phyloP scores from a whole-genome alignment of 2,888 invertebrate genomes.

The Cantharis lateralis region DNA sequence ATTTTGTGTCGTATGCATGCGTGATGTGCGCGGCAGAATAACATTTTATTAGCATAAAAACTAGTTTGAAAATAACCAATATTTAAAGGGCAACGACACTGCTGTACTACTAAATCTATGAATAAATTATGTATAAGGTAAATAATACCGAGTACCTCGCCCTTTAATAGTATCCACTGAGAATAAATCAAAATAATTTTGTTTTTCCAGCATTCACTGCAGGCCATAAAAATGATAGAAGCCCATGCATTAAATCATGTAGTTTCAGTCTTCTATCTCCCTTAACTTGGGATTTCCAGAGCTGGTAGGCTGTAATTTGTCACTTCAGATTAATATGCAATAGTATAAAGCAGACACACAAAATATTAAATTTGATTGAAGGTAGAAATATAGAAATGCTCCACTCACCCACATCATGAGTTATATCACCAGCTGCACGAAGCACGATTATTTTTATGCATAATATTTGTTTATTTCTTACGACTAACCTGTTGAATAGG shows the following conservation, averaged over 20 bases:
- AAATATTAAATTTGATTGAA: background rate
- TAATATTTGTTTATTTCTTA: too few species aligned
- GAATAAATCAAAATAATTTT: too few species aligned
- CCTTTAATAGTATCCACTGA: background rate
- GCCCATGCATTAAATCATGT: background rate
- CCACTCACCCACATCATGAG: too few species aligned
- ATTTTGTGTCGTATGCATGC: background rate
- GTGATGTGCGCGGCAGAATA: background rate
- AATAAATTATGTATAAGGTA: background rate
- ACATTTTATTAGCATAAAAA: background rate
- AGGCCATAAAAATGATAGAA: background rate
- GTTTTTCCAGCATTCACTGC: too few species aligned
- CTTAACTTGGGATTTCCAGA: background rate
- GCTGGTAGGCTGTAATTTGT: background rate
- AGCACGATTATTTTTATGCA: too few species aligned
- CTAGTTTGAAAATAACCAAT: background rate
- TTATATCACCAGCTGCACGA: too few species aligned
- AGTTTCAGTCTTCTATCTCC: background rate
- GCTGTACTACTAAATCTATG: background rate
- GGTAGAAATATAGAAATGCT: too few species aligned
- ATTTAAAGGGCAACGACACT: background rate
- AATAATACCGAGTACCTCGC: background rate
- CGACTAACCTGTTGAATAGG: too few species aligned
- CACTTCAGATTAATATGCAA: background rate
- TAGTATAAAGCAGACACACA: background rate